Evolutionary conservation across 1,140 invertebrate genomes (phyloP).

Genomic region (Portunus trituberculatus): DNA sequence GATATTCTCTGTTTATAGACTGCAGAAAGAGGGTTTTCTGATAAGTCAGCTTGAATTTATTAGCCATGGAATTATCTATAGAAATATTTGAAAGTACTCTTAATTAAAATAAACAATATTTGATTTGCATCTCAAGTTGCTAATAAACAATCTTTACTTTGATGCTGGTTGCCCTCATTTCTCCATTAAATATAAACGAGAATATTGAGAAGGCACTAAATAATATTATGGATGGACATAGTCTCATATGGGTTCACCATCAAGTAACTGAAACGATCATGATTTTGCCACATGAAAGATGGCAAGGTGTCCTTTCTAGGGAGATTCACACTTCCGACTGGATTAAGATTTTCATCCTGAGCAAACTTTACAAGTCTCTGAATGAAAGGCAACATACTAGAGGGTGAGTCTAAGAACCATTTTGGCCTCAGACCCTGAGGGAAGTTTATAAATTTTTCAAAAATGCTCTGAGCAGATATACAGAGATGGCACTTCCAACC

Average conservation of each 20-base stretch:
- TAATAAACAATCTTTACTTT: neutral
- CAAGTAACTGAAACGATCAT: constrained; percentile 44
- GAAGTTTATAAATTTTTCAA: constrained; percentile 42
- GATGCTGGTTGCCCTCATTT: neutral
- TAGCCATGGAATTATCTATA: neutral
- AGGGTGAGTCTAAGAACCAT: constrained; percentile 59
- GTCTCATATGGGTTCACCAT: constrained; percentile 68
- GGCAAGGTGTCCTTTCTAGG: constrained; percentile 34
- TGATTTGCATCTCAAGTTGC: neutral
- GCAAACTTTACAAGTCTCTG: constrained; percentile 66
- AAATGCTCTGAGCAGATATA: constrained; percentile 59
- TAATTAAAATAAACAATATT: too few species aligned
- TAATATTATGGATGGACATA: constrained; percentile 70
- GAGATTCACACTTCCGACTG: neutral
- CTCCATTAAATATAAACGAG: neutral
- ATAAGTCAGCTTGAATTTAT: neutral
- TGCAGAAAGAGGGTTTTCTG: too few species aligned
- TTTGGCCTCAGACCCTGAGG: constrained; percentile 41
- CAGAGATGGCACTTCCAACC: constrained; percentile 70
- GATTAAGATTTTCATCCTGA: constrained; percentile 61
- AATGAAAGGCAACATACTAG: constrained; percentile 64
- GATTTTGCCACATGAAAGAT: constrained; percentile 40
- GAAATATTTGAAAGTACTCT: too few species aligned
- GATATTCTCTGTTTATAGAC: too few species aligned
- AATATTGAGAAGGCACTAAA: constrained; percentile 64